These are phyloP conservation scores for Drosophila biarmipes DNA, from an alignment of 1,140 invertebrate species.

Conservation along the genomic window DNA sequence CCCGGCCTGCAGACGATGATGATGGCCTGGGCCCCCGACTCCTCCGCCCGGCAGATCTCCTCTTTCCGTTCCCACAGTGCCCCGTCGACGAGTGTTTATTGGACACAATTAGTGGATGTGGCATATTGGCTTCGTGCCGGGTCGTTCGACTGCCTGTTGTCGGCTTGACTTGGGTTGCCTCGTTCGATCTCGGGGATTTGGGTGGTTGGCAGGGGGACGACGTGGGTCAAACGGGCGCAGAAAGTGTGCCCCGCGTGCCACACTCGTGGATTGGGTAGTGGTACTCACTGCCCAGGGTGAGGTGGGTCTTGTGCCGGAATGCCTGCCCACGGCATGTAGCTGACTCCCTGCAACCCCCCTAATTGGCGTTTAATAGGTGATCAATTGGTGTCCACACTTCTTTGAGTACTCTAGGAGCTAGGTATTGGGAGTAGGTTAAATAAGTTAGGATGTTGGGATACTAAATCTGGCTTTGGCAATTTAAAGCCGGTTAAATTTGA, in stretches of 20 bases:
- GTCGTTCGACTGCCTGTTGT: conserved; percentile 21
- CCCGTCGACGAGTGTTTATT: conserved; percentile 72
- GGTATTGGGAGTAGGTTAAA: not conserved
- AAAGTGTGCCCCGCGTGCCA: conserved; percentile 51
- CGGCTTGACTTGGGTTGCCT: conserved; percentile 5
- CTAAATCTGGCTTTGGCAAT: no score
- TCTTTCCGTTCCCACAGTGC: conserved; percentile 45
- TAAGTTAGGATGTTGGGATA: no score
- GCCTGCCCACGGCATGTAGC: not conserved
- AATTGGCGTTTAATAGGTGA: conserved; percentile 25
- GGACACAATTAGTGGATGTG: conserved; percentile 78
- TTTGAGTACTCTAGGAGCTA: not conserved
- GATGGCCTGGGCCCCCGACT: conserved; percentile 70
- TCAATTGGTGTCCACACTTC: conserved; percentile 1
- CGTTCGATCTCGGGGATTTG: not conserved
- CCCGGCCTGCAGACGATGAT: conserved; percentile 80
- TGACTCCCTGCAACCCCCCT: conserved; percentile 24
- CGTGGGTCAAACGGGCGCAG: conserved; percentile 52
- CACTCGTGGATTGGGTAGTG: conserved; percentile 51
- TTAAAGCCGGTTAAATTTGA: no score
- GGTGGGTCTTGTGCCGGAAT: conserved; percentile 26
- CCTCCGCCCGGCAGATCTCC: conserved; percentile 32
- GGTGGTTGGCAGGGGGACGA: conserved; percentile 27
- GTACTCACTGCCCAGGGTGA: conserved; percentile 32
- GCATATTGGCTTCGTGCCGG: conserved; percentile 73